Percentiles rank a stretch among this genome's conserved stretches.
These are phyloP conservation scores for Myotis daubentonii DNA, from an alignment of 2,797 vertebrate species.

Conservation along the genomic window DNA sequence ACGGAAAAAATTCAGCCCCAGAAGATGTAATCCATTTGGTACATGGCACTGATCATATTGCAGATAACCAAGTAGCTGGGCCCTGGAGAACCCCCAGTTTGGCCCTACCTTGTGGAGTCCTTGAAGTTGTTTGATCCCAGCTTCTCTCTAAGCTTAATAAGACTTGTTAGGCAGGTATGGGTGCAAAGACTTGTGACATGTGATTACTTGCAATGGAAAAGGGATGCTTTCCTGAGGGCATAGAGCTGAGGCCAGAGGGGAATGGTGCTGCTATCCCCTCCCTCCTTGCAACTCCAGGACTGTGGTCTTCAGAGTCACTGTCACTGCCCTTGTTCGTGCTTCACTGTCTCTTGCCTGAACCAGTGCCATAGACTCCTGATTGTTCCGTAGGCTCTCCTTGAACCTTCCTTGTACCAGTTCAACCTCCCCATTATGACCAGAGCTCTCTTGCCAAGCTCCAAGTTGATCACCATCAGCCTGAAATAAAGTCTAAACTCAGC, in stretches of 20 bases:
- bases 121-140: not conserved
- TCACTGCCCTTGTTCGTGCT: not conserved
- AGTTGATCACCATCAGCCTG: not conserved
- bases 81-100: not conserved
- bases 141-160: not conserved
- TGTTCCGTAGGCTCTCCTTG: not conserved
- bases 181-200: not conserved
- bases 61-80: not conserved
- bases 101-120: not conserved
- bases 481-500: not conserved
- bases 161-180: not conserved
- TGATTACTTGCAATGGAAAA: not conserved
- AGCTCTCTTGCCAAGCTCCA: not conserved
- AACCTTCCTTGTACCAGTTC: not conserved
- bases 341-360: not conserved
- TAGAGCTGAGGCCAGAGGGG: accelerated
- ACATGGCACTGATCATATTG: not conserved
- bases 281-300: not conserved
- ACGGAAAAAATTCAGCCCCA: not conserved
- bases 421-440: not conserved
- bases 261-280: accelerated
- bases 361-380: not conserved
- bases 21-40: not conserved
- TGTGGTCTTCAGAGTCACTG: not conserved
- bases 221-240: not conserved